Evolutionary conservation across 1,140 invertebrate species (phyloP), one percentile per base, ranked within the genome.

Genomic region (Sycobia sp.): DNA sequence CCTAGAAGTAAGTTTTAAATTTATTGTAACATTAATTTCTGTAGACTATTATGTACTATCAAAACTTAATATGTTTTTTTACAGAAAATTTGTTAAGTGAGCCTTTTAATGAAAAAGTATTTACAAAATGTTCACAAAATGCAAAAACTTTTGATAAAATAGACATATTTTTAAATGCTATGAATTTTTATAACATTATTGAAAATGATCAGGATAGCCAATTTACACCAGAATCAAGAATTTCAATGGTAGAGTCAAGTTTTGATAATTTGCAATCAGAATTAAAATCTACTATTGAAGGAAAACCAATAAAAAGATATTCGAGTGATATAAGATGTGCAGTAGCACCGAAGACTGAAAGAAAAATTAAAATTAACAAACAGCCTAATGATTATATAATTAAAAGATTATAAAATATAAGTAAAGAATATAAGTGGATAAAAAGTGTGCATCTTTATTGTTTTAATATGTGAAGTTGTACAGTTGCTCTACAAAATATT

Each of bases 21-120:
- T 25, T 53, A 43, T 18, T 29, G 27, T 22, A 34, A 22, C 41
- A 22, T 10, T n/a, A n/a, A 49, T 25, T 56, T 50, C 20, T 51
- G 49, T 49, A 38, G 32, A 34, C 47, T 18, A 43, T 11, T 60
- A 43, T 47, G 14, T 16, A 36, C 41, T 18, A 32, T 20, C 13
- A 2, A 22, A 34, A 4, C 18, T 32, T 66, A 49, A 64, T 36
- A 29, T n/a, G 18, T 51, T 70, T 65, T 62, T 22, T 58, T 68
- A 25, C 32, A 80, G 77, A 76, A 49, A 67, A 74, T 55, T 73
- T 76, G 36, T 65, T 73, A 55, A 79, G 76, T 18, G 62, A 74
- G 60, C 23, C 58, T 27, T 80, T 78, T 59, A 65, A 18, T 14
- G 70, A 76, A 43, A 53, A 75, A 29, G 32, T 70, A 14, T 65